Conservation (phyloP, 2,797 vertebrate genomes). For the Crax fasciolata region DNA sequence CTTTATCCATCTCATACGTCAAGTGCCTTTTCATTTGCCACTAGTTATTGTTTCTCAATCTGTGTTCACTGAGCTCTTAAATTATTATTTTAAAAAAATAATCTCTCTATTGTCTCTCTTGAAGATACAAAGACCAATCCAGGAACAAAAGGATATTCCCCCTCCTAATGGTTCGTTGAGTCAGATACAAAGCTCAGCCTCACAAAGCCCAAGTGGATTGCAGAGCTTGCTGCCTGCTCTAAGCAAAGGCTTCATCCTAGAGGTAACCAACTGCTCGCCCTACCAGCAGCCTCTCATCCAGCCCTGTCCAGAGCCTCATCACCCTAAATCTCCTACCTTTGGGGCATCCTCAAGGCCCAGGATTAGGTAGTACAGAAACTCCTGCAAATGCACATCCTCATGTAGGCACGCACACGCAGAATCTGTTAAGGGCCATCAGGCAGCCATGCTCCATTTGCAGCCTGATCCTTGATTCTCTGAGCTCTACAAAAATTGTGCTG, state of each 20-base stretch:
- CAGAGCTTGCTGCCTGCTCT: neutral
- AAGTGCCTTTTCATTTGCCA: neutral
- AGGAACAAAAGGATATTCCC: neutral
- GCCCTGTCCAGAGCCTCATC: too few relatives aligned
- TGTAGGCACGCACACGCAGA: rapidly evolving
- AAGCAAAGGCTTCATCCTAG: neutral
- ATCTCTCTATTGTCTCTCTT: neutral
- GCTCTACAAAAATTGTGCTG: neutral
- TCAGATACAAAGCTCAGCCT: neutral
- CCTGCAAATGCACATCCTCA: neutral
- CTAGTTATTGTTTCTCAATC: neutral
- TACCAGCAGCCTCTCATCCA: neutral
- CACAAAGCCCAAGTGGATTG: neutral
- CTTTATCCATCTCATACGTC: neutral
- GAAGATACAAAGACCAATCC: neutral
- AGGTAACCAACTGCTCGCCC: neutral
- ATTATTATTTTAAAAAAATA: neutral
- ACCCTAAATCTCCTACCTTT: neutral
- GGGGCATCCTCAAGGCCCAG: neutral
- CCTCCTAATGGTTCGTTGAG: neutral
- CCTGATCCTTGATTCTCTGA: neutral
- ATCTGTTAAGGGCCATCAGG: too few relatives aligned
- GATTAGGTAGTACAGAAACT: neutral
- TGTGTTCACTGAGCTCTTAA: neutral
- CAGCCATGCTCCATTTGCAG: neutral